These are phyloP conservation scores for Galbula dea DNA, from an alignment of 2,113 vertebrate genomes.

Conservation along the genomic window DNA sequence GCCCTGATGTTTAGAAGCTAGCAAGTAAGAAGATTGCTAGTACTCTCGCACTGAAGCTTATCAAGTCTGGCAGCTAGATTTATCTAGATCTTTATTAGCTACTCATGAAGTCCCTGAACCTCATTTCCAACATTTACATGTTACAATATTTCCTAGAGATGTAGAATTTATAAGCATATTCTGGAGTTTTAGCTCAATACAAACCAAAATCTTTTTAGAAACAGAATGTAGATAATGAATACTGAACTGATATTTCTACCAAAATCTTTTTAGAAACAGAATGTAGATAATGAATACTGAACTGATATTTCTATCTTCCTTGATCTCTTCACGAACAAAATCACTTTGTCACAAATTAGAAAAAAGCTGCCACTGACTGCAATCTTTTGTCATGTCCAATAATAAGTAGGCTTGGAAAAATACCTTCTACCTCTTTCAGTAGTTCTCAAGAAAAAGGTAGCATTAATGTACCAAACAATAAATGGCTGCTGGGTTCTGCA, in stretches of 20 bases:
- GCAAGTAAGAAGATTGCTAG: not conserved
- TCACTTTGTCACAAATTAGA: not conserved
- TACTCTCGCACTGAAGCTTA: not conserved
- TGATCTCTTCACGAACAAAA: not conserved
- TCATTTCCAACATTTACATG: not conserved
- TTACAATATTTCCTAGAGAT: not conserved
- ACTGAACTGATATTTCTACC: not conserved
- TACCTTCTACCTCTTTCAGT: not conserved
- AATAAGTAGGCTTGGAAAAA: not conserved
- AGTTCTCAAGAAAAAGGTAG: not conserved
- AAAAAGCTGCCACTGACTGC: not conserved
- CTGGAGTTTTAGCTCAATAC: not conserved
- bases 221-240: not conserved
- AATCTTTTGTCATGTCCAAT: not conserved
- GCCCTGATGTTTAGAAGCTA: not conserved
- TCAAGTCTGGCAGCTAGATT: not conserved
- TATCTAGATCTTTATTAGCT: not conserved
- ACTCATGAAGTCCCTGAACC: not conserved
- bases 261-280: not conserved
- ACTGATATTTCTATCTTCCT: not conserved
- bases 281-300: not conserved
- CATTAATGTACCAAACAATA: not conserved
- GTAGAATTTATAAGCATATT: not conserved
- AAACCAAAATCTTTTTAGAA: not conserved
- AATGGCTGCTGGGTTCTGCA: not conserved